A percentile compares a stretch with the other conserved stretches of the same genome.
Evolutionary conservation across 2,113 vertebrate species (phyloP).

Genomic region (Phyllopteryx taeniolatus): DNA sequence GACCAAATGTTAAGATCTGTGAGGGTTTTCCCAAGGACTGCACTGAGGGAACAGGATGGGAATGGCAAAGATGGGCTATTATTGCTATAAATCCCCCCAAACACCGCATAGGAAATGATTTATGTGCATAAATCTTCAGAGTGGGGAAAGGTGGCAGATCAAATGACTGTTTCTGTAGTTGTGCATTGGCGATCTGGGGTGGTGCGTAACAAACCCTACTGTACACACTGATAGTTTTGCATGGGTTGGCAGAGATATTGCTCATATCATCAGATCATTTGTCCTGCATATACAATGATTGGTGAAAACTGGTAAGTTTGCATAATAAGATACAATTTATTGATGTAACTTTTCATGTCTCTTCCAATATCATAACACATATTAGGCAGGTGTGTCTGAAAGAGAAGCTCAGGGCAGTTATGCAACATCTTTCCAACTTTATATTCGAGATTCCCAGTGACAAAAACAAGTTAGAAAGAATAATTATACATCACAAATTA

Average conservation of each 20-base stretch:
- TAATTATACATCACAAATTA: not conserved
- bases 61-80: slow-evolving; percentile 72
- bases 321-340: slow-evolving; percentile 24
- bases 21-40: slow-evolving; percentile 66
- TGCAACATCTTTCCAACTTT: slow-evolving; percentile 7
- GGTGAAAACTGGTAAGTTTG: slow-evolving; percentile 39
- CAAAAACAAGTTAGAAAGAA: slow-evolving; percentile 3
- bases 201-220: slow-evolving; percentile 66
- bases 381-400: slow-evolving; percentile 25
- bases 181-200: slow-evolving; percentile 70
- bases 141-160: slow-evolving; percentile 65
- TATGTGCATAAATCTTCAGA: slow-evolving; percentile 71
- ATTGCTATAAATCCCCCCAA: slow-evolving; percentile 74
- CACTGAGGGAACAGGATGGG: slow-evolving; percentile 67
- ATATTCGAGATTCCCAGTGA: not conserved
- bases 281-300: slow-evolving; percentile 55
- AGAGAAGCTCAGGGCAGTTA: slow-evolving; percentile 7
- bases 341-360: slow-evolving; percentile 29
- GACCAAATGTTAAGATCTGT: slow-evolving; percentile 69
- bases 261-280: slow-evolving; percentile 67
- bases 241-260: slow-evolving; percentile 68
- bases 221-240: slow-evolving; percentile 69
- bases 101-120: slow-evolving; percentile 76
- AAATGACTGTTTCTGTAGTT: slow-evolving; percentile 71
- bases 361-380: slow-evolving; percentile 13